Conservation (phyloP, 2,888 invertebrate genomes). For the Corbicula japonica region DNA sequence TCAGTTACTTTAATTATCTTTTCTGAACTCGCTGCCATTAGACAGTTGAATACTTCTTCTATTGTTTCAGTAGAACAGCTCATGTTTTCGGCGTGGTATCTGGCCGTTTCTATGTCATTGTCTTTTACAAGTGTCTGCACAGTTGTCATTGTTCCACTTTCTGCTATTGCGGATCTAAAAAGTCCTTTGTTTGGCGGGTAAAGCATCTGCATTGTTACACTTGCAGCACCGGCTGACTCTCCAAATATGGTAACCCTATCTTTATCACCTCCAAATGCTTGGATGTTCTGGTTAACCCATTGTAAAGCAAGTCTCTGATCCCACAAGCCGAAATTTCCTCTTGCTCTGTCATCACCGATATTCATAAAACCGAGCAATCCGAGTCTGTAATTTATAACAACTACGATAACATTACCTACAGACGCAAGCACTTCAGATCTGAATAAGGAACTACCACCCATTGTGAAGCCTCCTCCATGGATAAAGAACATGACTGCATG, state of each 20-base stretch:
- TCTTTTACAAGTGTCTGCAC: not conserved
- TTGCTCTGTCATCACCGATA: slow-evolving; percentile 91
- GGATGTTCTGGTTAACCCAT: slow-evolving; percentile 96
- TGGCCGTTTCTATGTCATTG: not conserved
- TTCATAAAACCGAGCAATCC: slow-evolving; percentile 98
- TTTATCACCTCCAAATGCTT: slow-evolving; percentile 76
- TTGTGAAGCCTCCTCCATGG: slow-evolving; percentile 97
- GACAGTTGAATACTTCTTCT: slow-evolving; percentile 5
- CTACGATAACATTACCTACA: slow-evolving; percentile 31
- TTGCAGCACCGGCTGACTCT: slow-evolving; percentile 74
- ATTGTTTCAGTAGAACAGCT: slow-evolving; percentile 6
- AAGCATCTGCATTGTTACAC: slow-evolving; percentile 70
- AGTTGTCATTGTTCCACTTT: slow-evolving; percentile 66
- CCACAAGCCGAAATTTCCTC: slow-evolving; percentile 96
- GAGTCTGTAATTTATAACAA: no score
- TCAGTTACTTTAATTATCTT: slow-evolving; percentile 5
- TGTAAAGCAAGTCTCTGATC: slow-evolving; percentile 97
- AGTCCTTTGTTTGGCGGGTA: slow-evolving; percentile 69
- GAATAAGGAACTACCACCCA: slow-evolving; percentile 91
- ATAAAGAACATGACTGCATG: slow-evolving; percentile 95
- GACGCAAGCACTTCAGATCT: not conserved
- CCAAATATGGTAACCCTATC: slow-evolving; percentile 76
- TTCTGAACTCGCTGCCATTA: slow-evolving; percentile 1
- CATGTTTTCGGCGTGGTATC: not conserved
- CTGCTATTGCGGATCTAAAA: slow-evolving; percentile 75